Conservation (phyloP, 2,888 invertebrate genomes). For the Nemoura dubitans region DNA sequence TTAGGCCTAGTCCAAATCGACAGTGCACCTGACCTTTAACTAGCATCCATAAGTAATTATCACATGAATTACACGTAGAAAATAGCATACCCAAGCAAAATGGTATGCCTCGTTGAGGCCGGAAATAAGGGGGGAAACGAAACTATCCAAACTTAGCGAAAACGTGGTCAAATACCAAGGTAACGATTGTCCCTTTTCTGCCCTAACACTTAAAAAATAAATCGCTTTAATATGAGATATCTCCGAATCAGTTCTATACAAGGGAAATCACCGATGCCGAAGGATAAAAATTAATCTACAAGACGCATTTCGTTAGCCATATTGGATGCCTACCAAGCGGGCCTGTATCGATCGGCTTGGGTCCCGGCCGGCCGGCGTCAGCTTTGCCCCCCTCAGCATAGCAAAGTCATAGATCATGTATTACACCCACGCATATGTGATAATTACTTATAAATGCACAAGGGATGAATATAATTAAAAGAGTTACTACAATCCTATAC, state of each 20-base stretch:
- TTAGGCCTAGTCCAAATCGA: conserved; percentile 24
- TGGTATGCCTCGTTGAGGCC: no score
- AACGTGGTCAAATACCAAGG: not conserved
- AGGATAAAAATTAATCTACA: not conserved
- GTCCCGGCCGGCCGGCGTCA: conserved; percentile 14
- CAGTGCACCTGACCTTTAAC: not conserved
- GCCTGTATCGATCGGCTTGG: not conserved
- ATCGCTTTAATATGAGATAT: not conserved
- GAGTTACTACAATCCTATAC: not conserved
- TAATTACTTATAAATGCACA: conserved; percentile 1
- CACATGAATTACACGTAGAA: not conserved
- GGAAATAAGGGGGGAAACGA: not conserved
- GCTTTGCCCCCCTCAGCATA: not conserved
- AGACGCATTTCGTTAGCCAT: conserved; percentile 21
- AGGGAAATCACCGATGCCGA: not conserved
- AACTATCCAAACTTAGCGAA: not conserved
- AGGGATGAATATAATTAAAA: not conserved
- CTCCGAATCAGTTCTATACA: not conserved
- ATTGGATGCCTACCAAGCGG: not conserved
- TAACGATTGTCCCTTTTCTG: not conserved
- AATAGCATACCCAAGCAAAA: not conserved
- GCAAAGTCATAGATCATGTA: not conserved
- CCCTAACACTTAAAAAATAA: not conserved
- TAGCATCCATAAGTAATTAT: not conserved
- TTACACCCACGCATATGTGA: not conserved